Percentiles rank a stretch among this genome's conserved stretches.
These are phyloP conservation scores for Shinisaurus crocodilurus DNA, from an alignment of 2,113 vertebrate genomes.

Conservation along the genomic window DNA sequence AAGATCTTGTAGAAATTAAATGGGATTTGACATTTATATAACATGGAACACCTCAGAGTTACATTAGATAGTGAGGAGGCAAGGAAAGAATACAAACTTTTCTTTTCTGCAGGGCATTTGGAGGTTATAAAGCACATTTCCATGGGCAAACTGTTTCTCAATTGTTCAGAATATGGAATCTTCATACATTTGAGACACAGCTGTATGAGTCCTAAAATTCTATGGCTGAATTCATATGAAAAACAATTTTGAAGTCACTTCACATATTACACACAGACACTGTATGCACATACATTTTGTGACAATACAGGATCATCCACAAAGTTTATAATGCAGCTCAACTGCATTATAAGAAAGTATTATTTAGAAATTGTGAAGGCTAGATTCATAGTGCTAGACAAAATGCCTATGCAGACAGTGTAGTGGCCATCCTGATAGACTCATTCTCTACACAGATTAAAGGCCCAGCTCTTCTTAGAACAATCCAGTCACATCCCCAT, in stretches of 20 bases:
- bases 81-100: not conserved
- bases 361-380: not conserved
- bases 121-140: constrained; percentile 32
- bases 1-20: constrained; percentile 25
- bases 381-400: not conserved
- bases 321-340: not conserved
- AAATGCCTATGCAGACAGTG: not conserved
- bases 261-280: not conserved
- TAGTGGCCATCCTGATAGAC: not conserved
- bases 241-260: not conserved
- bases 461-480: not conserved
- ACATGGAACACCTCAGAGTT: not conserved
- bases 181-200: not conserved
- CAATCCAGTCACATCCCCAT: not conserved
- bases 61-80: not conserved
- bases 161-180: constrained; percentile 11
- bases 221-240: not conserved
- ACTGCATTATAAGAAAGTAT: not conserved
- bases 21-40: constrained; percentile 22
- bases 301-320: not conserved
- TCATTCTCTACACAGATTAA: not conserved
- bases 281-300: not conserved
- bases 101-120: not conserved
- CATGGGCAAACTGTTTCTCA: constrained; percentile 11
- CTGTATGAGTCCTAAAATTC: constrained; percentile 2